Conservation (phyloP, 2,797 vertebrate genomes). For the Sylvia borin region DNA sequence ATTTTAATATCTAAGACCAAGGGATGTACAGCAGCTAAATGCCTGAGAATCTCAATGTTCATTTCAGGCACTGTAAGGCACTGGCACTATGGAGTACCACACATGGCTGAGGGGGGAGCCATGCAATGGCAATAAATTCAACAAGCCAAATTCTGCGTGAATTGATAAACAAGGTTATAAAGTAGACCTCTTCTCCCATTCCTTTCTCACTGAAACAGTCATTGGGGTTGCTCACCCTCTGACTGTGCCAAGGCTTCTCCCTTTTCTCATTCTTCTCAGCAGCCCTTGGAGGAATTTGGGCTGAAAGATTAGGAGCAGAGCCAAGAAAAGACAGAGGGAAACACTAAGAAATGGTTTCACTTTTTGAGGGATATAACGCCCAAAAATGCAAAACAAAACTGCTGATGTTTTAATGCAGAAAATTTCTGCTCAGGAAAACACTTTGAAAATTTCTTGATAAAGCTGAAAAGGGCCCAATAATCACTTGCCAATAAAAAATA, state of each 20-base stretch:
- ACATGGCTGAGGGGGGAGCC: background rate
- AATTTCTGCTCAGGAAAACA: background rate
- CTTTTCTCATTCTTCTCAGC: background rate
- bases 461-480: background rate
- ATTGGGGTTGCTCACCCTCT: background rate
- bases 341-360: background rate
- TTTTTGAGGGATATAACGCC: background rate
- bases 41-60: background rate
- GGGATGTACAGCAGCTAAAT: background rate
- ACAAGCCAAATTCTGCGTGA: background rate
- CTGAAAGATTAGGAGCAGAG: background rate
- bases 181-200: background rate
- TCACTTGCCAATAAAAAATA: background rate
- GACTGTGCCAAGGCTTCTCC: background rate
- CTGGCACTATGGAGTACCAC: fast-evolving
- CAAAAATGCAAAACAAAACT: background rate
- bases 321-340: background rate
- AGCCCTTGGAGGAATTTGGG: background rate
- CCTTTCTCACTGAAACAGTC: background rate
- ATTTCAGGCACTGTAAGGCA: background rate
- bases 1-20: background rate
- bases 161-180: background rate
- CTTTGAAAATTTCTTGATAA: background rate
- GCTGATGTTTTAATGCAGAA: background rate
- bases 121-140: background rate